Evolutionary conservation across 2,797 vertebrate genomes (phyloP), one percentile per base, ranked within the genome.

Genomic region (Salmo trutta): DNA sequence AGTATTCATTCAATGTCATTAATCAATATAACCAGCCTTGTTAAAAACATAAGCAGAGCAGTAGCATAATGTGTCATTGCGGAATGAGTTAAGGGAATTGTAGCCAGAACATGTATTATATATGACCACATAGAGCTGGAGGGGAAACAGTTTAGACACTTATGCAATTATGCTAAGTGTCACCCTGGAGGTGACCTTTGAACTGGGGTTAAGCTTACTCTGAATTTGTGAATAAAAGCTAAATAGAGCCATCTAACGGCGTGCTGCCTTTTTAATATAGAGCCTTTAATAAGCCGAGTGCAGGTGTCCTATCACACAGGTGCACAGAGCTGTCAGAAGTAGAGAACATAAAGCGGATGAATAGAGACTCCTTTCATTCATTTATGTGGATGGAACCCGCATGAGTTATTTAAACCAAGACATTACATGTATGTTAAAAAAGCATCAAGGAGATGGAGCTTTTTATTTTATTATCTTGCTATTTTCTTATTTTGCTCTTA

Each of bases 101-200:
- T 78, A 76, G 85, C 76, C 84, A 84, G 88, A 87, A 81, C 87
- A 91, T 93, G 89, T 90, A 93, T 94, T 91, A 92, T 93, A 93
- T 88, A 93, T 93, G 92, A 92, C 90, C 91, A 92, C 86, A 89
- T 85, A 87, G 86, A 91, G 90, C 91, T 88, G 91, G 91, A 91
- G 91, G 91, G 85, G 91, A 93, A 93, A 93, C 91, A 92, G 87
- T 93, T 94, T 93, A 94, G 90, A 94, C 93, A 94, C 89, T 94
- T 93, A 93, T 93, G 92, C 93, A 94, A 95, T 95, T 94, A 94
- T 94, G 93, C 93, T 95, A 93, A 95, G 94, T 94, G 94, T 94
- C 93, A 93, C 92, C 93, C 91, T 88, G 77, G 87, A 85, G 78
- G 51, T 91, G 92, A 91, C 93, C 94, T 93, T 91, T 94, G 93